A percentile compares a stretch with the other conserved stretches of the same genome.
These are phyloP conservation scores for Patiria pectinifera DNA, from an alignment of 53 echinoderm and acorn worm species.

Conservation along the genomic window DNA sequence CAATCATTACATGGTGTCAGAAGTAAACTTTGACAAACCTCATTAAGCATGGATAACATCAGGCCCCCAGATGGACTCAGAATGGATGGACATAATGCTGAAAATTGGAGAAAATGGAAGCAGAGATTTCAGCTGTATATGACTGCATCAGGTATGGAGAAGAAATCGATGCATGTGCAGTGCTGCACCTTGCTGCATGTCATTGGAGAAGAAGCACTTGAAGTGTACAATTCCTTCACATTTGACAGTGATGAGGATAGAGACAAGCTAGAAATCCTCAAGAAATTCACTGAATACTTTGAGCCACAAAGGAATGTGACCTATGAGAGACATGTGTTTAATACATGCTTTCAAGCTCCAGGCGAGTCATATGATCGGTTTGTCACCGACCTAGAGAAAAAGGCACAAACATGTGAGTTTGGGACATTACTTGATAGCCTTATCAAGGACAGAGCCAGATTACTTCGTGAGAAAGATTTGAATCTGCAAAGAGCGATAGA, in stretches of 20 bases:
- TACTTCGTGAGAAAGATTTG: not conserved
- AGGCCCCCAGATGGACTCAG: not conserved
- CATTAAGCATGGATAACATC: not conserved
- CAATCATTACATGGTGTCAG: conserved; percentile 14
- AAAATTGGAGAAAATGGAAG: conserved; percentile 19
- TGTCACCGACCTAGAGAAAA: conserved; percentile 7
- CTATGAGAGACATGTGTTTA: conserved; percentile 63
- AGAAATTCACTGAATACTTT: conserved; percentile 54
- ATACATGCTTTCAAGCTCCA: conserved; percentile 14
- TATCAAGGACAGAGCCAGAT: not conserved
- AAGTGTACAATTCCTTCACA: conserved; percentile 4
- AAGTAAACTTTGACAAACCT: not conserved
- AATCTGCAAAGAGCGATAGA: not conserved
- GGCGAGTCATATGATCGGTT: not conserved
- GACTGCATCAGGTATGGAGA: not conserved
- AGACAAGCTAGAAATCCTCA: conserved; percentile 20
- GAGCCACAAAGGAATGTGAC: conserved; percentile 57
- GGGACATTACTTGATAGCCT: not conserved
- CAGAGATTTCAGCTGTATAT: conserved; percentile 8
- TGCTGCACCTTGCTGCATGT: conserved; percentile 12
- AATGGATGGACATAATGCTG: not conserved
- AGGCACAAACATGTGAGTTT: conserved; percentile 3
- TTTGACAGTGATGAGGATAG: not conserved
- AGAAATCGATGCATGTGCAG: not conserved
- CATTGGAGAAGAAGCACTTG: not conserved